Evolutionary conservation across 2,888 invertebrate species (phyloP).

Genomic region (Argynnis bischoffii): DNA sequence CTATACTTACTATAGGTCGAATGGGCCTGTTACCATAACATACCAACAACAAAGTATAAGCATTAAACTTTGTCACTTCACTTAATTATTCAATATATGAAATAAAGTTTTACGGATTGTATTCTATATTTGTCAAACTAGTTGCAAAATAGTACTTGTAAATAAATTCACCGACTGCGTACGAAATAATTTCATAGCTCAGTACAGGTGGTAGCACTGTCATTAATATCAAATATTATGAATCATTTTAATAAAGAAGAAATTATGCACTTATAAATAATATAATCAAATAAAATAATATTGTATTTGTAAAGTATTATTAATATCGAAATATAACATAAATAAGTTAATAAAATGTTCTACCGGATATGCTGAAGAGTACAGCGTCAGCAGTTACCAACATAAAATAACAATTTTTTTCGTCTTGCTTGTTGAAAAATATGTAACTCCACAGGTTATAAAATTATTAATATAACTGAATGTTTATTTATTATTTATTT

Average conservation of each 20-base stretch:
- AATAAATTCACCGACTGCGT: conserved; percentile 80
- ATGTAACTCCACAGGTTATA: not conserved
- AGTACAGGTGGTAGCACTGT: conserved; percentile 64
- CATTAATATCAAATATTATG: conserved; percentile 34
- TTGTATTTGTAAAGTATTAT: not conserved
- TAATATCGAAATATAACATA: not conserved
- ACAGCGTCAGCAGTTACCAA: conserved; percentile 79
- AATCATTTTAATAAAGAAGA: conserved; percentile 4
- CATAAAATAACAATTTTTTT: conserved; percentile 37
- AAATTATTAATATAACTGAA: not conserved
- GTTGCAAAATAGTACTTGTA: conserved; percentile 77
- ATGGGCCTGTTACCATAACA: conserved; percentile 64
- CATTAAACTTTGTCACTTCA: conserved; percentile 45
- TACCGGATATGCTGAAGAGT: conserved; percentile 58
- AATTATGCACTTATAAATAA: not conserved
- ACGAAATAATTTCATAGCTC: conserved; percentile 69
- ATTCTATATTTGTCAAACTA: conserved; percentile 71
- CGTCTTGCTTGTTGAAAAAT: conserved; percentile 48
- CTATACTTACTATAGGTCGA: conserved; percentile 60
- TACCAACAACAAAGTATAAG: conserved; percentile 37
- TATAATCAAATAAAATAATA: not conserved
- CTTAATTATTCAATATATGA: conserved; percentile 45
- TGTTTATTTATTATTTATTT: too few relatives aligned
- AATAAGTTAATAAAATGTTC: conserved; percentile 41
- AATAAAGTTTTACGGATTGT: conserved; percentile 47